Evolutionary conservation across 2,888 invertebrate species (phyloP).

Genomic region (Nysson spinosus): DNA sequence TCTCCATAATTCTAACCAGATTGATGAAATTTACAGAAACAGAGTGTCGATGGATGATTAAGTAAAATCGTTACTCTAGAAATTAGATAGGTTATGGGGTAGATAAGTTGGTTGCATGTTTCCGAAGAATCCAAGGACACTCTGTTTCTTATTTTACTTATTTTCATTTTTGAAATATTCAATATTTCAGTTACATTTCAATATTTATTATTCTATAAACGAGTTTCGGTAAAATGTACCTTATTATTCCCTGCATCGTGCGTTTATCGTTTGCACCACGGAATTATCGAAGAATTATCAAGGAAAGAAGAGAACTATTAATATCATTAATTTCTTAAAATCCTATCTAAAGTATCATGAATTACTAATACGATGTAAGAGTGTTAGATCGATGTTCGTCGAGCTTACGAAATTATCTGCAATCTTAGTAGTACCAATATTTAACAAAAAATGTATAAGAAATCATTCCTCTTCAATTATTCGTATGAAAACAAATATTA

Average conservation of each 20-base stretch:
- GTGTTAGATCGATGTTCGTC: slow-evolving; percentile 11
- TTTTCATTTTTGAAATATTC: too few relatives aligned
- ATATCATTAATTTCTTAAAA: too few relatives aligned
- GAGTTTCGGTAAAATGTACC: too few relatives aligned
- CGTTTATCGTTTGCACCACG: too few relatives aligned
- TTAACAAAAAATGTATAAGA: background rate
- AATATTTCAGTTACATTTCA: too few relatives aligned
- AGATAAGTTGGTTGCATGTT: slow-evolving; percentile 40
- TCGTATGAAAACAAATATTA: slow-evolving; percentile 1
- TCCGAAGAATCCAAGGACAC: slow-evolving; percentile 22
- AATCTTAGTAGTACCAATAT: background rate
- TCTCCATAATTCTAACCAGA: background rate
- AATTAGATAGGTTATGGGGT: slow-evolving; percentile 29
- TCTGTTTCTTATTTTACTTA: slow-evolving; percentile 15
- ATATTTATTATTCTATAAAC: too few relatives aligned
- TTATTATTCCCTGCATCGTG: too few relatives aligned
- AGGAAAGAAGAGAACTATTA: too few relatives aligned
- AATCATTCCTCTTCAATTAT: background rate
- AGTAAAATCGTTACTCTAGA: slow-evolving; percentile 35
- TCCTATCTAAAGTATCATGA: background rate
- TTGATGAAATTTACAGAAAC: slow-evolving; percentile 8
- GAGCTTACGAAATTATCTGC: background rate
- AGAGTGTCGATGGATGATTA: slow-evolving; percentile 28
- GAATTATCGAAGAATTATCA: too few relatives aligned
- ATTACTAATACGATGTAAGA: slow-evolving; percentile 33